phyloP scores from a whole-genome alignment of 2,113 vertebrate species.

The Sus scrofa region T2T-Sscrofa CM000825.6:76709501-76710000 shows the following conservation, averaged over 20 bases:
- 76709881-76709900: conserved; percentile 31
- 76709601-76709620: background rate
- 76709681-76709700: background rate
- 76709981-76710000: conserved; percentile 57
- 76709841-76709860: conserved; percentile 36
- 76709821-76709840: conserved; percentile 37
- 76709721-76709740: background rate
- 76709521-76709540: background rate
- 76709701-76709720: background rate
- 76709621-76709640: background rate
- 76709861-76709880: background rate
- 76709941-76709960: conserved; percentile 57
- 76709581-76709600: background rate
- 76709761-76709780: background rate
- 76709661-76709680: background rate
- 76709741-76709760: background rate
- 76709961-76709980: conserved; percentile 66
- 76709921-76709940: conserved; percentile 40
- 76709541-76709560: background rate
- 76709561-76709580: background rate
- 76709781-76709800: background rate
- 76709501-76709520: no score
- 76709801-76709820: conserved; percentile 8
- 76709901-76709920: conserved; percentile 51
- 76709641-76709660: background rate